Evolutionary conservation across 64 coral and sea anemone genomes (phyloP).

Genomic region (Dendronephthya gigantea): DNA sequence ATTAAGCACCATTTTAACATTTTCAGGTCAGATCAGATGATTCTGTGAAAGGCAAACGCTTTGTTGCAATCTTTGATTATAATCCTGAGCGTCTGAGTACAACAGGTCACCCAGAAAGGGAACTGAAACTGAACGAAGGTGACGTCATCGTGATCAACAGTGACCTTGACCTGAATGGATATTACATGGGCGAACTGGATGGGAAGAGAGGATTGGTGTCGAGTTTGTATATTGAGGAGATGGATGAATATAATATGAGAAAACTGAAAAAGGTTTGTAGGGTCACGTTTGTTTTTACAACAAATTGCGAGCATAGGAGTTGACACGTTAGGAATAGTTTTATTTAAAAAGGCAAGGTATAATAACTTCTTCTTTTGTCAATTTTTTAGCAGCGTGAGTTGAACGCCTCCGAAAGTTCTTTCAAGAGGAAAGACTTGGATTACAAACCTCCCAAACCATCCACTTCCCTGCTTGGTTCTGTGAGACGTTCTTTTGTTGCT

Average conservation of each 20-base stretch:
- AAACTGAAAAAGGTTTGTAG: not conserved
- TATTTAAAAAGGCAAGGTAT: not conserved
- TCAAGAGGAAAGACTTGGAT: not conserved
- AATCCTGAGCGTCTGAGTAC: not conserved
- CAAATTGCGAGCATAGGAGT: not conserved
- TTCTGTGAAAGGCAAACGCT: not conserved
- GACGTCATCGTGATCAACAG: constrained; percentile 5
- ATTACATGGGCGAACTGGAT: constrained; percentile 5
- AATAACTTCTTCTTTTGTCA: not conserved
- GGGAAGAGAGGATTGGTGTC: constrained; percentile 8
- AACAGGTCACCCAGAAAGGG: constrained; percentile 19
- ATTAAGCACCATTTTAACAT: too few species aligned
- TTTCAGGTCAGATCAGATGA: not conserved
- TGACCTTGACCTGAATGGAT: constrained; percentile 18
- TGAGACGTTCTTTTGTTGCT: not conserved
- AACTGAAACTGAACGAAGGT: constrained; percentile 33
- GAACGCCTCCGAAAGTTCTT: not conserved
- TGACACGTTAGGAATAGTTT: too few species aligned
- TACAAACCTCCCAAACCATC: not conserved
- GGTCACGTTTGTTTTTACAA: too few species aligned
- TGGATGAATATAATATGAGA: constrained; percentile 9
- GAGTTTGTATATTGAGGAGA: constrained; percentile 27
- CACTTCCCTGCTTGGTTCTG: not conserved
- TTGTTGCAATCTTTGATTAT: constrained; percentile 24
- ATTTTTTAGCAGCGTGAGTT: not conserved